A percentile compares a stretch with the other conserved stretches of the same genome.
These are phyloP conservation scores for Neopelma chrysocephalum DNA, from an alignment of 2,797 vertebrate genomes.

Conservation along the genomic window DNA sequence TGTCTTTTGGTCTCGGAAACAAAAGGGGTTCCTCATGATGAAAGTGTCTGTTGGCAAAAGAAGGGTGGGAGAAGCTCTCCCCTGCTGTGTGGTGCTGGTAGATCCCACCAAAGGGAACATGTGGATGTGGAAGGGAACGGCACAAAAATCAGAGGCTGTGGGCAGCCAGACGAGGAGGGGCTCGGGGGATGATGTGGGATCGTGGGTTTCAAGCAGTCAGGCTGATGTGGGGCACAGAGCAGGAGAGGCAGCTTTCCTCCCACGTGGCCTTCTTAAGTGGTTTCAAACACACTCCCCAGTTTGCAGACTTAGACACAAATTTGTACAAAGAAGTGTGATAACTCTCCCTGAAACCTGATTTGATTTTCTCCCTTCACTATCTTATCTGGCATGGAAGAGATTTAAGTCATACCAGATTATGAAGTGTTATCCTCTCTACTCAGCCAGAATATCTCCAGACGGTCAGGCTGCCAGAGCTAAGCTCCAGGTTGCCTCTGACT, in stretches of 20 bases:
- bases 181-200: fast-evolving
- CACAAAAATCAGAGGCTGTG: not conserved
- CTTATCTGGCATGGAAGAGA: conserved; percentile 26
- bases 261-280: not conserved
- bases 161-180: not conserved
- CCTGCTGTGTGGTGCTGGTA: not conserved
- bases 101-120: not conserved
- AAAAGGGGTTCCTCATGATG: not conserved
- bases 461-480: not conserved
- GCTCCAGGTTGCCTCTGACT: not conserved
- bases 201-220: not conserved
- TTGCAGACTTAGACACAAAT: conserved; percentile 35
- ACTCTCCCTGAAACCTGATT: conserved; percentile 39
- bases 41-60: not conserved
- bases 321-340: conserved; percentile 31
- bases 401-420: conserved; percentile 28
- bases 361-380: conserved; percentile 15
- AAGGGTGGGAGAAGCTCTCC: not conserved
- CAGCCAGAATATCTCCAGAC: not conserved
- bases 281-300: not conserved
- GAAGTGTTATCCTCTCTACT: conserved; percentile 14
- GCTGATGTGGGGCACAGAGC: not conserved
- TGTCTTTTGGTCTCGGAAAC: not conserved
- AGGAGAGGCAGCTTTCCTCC: not conserved
- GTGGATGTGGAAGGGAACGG: not conserved